phyloP scores from a whole-genome alignment of 1,140 invertebrate genomes.

The Ericerus pela region DNA sequence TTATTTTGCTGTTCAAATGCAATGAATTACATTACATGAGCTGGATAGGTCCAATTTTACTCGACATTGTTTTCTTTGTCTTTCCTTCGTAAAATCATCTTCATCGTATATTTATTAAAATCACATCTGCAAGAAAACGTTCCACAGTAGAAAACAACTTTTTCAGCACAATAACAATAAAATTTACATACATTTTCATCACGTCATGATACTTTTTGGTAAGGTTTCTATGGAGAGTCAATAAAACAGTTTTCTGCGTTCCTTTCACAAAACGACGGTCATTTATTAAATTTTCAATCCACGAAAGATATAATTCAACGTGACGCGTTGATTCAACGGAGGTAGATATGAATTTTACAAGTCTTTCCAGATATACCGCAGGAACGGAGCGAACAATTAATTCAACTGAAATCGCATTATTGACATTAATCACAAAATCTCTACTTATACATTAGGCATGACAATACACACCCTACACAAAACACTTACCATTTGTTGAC shows the following conservation, averaged over 20 bases:
- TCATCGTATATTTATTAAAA: slow-evolving; percentile 62
- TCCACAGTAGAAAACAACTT: not conserved
- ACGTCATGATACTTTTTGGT: slow-evolving; percentile 64
- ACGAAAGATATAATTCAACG: slow-evolving; percentile 74
- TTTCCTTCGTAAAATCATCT: slow-evolving; percentile 41
- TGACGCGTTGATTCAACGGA: slow-evolving; percentile 61
- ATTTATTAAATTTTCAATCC: slow-evolving; percentile 51
- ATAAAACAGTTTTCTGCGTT: slow-evolving; percentile 42
- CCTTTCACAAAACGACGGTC: slow-evolving; percentile 32
- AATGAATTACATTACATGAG: too few relatives aligned
- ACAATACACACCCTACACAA: slow-evolving; percentile 3
- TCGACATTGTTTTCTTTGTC: not conserved
- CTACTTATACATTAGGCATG: too few relatives aligned
- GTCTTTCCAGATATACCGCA: slow-evolving; percentile 54
- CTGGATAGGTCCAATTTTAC: too few relatives aligned
- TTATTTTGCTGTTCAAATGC: too few relatives aligned
- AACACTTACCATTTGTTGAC: slow-evolving; percentile 49
- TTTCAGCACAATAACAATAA: not conserved
- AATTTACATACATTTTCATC: slow-evolving; percentile 61
- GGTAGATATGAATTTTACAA: slow-evolving; percentile 51
- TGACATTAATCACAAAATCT: too few relatives aligned
- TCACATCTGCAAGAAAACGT: slow-evolving; percentile 47
- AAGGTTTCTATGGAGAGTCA: slow-evolving; percentile 64
- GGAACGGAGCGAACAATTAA: slow-evolving; percentile 52
- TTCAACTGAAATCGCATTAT: slow-evolving; percentile 49